A percentile compares a stretch with the other conserved stretches of the same genome.
Conservation (phyloP, 64 coral and sea anemone species). For the Stylophora pistillata region DNA sequence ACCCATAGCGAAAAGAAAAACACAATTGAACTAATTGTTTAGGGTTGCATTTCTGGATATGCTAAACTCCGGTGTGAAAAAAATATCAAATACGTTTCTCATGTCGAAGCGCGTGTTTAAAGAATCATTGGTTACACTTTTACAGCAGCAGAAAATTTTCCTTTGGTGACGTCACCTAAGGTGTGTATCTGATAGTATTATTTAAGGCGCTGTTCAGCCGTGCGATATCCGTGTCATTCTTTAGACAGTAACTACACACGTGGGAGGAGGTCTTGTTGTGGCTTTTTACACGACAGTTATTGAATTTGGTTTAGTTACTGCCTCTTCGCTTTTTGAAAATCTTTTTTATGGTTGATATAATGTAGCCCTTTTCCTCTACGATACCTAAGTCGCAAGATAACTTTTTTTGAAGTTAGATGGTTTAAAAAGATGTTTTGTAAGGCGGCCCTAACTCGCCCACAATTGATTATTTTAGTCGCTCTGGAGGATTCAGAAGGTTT, state of each 20-base stretch:
- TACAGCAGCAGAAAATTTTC: neutral
- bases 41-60: constrained; percentile 15
- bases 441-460: neutral
- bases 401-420: too few relatives aligned
- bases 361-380: too few relatives aligned
- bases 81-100: too few relatives aligned
- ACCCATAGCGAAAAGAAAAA: constrained; percentile 7
- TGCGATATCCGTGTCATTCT: neutral
- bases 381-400: too few relatives aligned
- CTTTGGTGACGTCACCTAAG: constrained; percentile 4
- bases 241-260: neutral
- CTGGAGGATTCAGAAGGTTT: neutral
- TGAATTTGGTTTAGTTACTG: too few relatives aligned
- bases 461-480: neutral
- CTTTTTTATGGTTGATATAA: too few relatives aligned
- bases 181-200: constrained; percentile 8
- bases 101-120: too few relatives aligned
- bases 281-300: neutral
- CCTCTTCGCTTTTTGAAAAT: too few relatives aligned
- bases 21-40: constrained; percentile 15
- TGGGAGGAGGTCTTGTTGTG: neutral
- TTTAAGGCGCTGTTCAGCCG: constrained; percentile 15
- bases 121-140: too few relatives aligned
- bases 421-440: neutral
- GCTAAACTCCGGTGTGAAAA: too few relatives aligned